Conservation (phyloP, 2,113 vertebrate genomes). For the Gymnocephalus cernua region DNA sequence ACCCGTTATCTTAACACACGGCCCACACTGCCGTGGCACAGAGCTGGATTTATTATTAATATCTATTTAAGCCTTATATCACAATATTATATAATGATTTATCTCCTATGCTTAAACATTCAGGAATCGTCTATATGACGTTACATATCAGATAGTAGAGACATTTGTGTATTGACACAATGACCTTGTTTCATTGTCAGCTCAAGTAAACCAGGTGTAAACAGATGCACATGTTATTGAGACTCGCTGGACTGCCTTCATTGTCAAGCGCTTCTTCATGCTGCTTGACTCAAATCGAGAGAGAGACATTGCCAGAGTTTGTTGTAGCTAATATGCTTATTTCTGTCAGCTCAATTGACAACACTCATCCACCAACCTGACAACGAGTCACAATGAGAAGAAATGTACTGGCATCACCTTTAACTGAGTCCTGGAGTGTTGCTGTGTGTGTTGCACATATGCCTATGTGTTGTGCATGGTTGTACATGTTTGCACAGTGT, state of each 20-base stretch:
- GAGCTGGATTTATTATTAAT: too few species aligned
- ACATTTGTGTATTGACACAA: slow-evolving; percentile 47
- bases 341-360: slow-evolving; percentile 79
- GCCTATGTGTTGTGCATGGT: slow-evolving; percentile 46
- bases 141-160: slow-evolving; percentile 17
- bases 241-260: slow-evolving; percentile 60
- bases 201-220: slow-evolving; percentile 56
- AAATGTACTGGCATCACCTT: slow-evolving; percentile 59
- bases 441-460: slow-evolving; percentile 7
- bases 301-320: slow-evolving; percentile 74
- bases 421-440: slow-evolving; percentile 58
- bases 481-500: slow-evolving; percentile 53
- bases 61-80: not conserved
- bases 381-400: slow-evolving; percentile 72
- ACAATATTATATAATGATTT: not conserved
- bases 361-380: slow-evolving; percentile 67
- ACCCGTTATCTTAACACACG: too few species aligned
- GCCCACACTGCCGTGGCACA: too few species aligned
- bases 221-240: slow-evolving; percentile 48
- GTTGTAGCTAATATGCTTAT: slow-evolving; percentile 74
- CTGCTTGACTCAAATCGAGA: slow-evolving; percentile 68
- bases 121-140: not conserved
- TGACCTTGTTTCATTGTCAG: slow-evolving; percentile 63
- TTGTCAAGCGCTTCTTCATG: slow-evolving; percentile 44
- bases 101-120: slow-evolving; percentile 8